These are phyloP conservation scores for Limonius californicus DNA, from an alignment of 1,140 invertebrate species.

Conservation along the genomic window DNA sequence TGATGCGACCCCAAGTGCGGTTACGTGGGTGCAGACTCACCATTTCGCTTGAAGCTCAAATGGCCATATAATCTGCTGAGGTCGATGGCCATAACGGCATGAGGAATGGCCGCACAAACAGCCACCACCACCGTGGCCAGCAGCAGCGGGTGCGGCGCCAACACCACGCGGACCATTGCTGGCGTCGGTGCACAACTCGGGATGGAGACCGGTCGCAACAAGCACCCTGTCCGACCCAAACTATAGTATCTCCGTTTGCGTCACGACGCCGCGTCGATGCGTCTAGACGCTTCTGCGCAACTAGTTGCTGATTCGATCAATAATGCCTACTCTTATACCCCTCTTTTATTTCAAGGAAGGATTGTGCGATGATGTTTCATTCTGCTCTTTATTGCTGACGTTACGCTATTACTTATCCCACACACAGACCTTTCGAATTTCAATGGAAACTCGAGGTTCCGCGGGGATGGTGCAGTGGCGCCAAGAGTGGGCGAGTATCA, in stretches of 20 bases:
- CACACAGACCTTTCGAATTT: no score
- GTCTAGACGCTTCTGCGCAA: constrained; percentile 3
- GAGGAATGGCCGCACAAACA: constrained; percentile 53
- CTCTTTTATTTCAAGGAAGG: no score
- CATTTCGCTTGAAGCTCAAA: constrained; percentile 59
- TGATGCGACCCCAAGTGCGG: constrained; percentile 26
- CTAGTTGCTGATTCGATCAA: constrained; percentile 5
- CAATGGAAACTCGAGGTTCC: no score
- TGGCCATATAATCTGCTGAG: constrained; percentile 65
- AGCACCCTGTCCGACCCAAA: constrained; percentile 13
- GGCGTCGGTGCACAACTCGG: constrained; percentile 31
- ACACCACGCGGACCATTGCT: constrained; percentile 45
- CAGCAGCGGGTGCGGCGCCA: constrained; percentile 45
- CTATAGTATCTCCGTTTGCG: background rate
- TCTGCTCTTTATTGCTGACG: no score
- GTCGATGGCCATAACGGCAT: constrained; percentile 59
- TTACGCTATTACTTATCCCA: no score
- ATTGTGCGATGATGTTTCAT: no score
- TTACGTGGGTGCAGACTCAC: constrained; percentile 48
- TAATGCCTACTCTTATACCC: background rate
- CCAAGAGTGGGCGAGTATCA: no score
- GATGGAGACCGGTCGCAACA: constrained; percentile 26
- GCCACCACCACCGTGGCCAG: constrained; percentile 50
- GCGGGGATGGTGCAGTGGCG: no score
- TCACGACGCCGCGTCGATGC: background rate